phyloP scores from a whole-genome alignment of 2,797 vertebrate genomes.

The Gallinago solitaria region DNA sequence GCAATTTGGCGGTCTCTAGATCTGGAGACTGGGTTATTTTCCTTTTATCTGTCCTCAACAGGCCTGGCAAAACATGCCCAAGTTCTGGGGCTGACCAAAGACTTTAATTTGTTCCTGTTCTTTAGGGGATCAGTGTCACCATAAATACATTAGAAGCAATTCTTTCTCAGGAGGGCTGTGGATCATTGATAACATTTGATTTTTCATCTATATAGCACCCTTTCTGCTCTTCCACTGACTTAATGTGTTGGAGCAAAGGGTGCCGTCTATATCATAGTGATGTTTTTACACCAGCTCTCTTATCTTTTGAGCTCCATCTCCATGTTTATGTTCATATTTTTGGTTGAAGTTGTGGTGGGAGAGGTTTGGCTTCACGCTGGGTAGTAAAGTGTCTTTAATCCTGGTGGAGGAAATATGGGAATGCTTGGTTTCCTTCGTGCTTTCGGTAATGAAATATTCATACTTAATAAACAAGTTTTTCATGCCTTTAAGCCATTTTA shows the following conservation, averaged over 20 bases:
- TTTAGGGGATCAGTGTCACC: background rate
- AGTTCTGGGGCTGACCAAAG: background rate
- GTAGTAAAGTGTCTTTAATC: background rate
- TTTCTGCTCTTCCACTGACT: background rate
- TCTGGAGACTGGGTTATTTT: background rate
- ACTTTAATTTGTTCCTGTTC: background rate
- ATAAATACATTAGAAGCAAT: accelerated
- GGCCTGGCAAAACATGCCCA: background rate
- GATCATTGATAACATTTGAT: background rate
- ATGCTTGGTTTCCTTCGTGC: background rate
- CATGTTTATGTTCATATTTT: background rate
- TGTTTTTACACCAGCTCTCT: background rate
- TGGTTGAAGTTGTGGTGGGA: background rate
- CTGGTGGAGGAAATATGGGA: background rate
- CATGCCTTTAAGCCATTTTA: conserved; percentile 29
- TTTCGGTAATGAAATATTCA: conserved; percentile 29
- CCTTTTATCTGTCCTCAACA: background rate
- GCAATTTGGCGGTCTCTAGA: background rate
- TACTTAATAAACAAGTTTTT: conserved; percentile 20
- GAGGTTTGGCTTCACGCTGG: background rate
- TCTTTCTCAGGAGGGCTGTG: background rate
- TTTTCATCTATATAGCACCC: background rate
- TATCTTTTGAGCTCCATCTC: background rate
- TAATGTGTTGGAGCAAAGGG: background rate
- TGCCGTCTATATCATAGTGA: accelerated